These are phyloP conservation scores for Agapornis canus DNA, from an alignment of 2,797 vertebrate species.

Conservation along the genomic window DNA sequence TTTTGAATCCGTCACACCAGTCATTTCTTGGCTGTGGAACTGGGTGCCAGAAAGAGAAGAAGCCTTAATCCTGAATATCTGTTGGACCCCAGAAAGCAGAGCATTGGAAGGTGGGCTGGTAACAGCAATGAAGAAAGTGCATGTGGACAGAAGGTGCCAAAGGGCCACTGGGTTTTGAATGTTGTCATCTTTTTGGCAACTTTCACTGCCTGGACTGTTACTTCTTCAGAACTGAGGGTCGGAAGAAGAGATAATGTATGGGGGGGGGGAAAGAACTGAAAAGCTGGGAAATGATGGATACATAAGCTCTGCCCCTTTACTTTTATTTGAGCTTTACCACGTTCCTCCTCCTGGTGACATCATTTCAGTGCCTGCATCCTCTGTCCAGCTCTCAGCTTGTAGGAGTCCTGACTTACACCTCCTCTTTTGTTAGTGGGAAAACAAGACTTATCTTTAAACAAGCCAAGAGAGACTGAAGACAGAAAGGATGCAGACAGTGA, in stretches of 20 bases:
- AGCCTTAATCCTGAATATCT: background rate
- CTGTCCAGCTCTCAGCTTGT: background rate
- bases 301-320: background rate
- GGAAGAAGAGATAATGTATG: rapidly evolving
- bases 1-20: background rate
- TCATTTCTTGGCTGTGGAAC: background rate
- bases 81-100: background rate
- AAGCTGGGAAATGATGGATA: background rate
- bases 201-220: background rate
- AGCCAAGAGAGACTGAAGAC: background rate
- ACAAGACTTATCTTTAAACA: background rate
- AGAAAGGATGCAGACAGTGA: background rate
- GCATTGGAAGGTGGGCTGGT: rapidly evolving
- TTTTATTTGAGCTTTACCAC: background rate
- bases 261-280: background rate
- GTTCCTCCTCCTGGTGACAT: background rate
- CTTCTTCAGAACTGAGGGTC: background rate
- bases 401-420: background rate
- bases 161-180: background rate
- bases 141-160: rapidly evolving
- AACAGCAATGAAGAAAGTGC: background rate
- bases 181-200: background rate
- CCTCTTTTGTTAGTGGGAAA: background rate
- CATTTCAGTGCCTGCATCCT: background rate
- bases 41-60: background rate